Percentiles rank a stretch among this genome's conserved stretches.
Conservation (phyloP, 2,888 invertebrate genomes). For the Dusona sp. region DNA sequence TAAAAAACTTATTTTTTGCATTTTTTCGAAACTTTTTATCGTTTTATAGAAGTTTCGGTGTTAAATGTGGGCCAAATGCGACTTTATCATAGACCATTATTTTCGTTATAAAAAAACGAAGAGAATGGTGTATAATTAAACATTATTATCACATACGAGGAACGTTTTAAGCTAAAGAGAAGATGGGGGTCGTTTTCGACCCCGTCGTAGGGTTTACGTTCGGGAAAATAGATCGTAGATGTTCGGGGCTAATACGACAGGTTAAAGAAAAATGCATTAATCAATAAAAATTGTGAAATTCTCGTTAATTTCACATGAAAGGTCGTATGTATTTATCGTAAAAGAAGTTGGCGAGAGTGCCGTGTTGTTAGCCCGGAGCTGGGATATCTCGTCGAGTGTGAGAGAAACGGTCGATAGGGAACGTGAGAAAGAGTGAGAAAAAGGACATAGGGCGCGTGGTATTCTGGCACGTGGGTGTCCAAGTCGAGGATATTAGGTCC, state of each 20-base stretch:
- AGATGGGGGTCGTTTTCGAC: too few relatives aligned
- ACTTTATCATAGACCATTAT: too few relatives aligned
- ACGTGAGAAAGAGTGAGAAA: constrained; percentile 18
- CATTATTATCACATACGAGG: too few relatives aligned
- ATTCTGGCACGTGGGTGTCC: constrained; percentile 67
- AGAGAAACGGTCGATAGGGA: not conserved
- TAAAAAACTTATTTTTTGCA: too few relatives aligned
- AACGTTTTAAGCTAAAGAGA: too few relatives aligned
- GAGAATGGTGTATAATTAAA: too few relatives aligned
- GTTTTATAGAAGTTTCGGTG: too few relatives aligned
- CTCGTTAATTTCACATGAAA: not conserved
- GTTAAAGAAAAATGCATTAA: not conserved
- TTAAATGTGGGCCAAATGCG: too few relatives aligned
- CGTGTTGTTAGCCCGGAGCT: constrained; percentile 65
- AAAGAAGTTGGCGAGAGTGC: constrained; percentile 25
- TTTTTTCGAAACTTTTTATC: too few relatives aligned
- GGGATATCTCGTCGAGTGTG: constrained; percentile 48
- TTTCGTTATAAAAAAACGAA: too few relatives aligned
- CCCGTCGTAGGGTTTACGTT: too few relatives aligned
- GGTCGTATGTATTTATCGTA: not conserved
- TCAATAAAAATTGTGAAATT: not conserved
- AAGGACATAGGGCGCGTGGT: constrained; percentile 57
- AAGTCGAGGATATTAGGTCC: constrained; percentile 57
- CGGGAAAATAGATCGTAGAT: too few relatives aligned
- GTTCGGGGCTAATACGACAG: not conserved